Conservation (phyloP, 2,888 invertebrate species). For the Vesta saturnalis region DNA sequence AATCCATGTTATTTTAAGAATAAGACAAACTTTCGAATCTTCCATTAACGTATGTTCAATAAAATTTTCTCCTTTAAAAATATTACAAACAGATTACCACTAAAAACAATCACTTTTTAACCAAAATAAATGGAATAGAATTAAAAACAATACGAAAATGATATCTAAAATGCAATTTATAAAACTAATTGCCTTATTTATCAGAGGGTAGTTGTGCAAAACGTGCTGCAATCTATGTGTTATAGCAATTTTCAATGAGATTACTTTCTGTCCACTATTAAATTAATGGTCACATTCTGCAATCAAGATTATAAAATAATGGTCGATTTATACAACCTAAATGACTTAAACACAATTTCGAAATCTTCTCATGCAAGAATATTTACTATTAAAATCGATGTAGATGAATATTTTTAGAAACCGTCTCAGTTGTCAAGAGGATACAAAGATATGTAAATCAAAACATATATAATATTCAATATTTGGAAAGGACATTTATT, state of each 20-base stretch:
- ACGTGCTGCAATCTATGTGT: not conserved
- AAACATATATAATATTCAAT: constrained; percentile 1
- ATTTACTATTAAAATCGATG: not conserved
- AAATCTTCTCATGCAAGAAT: not conserved
- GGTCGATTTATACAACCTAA: constrained; percentile 1
- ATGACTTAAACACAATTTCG: not conserved
- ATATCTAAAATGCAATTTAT: too few species aligned
- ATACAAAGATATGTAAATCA: constrained; percentile 1
- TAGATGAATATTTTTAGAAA: not conserved
- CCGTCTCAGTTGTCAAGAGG: not conserved
- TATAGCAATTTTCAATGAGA: not conserved
- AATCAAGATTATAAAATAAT: constrained; percentile 1
- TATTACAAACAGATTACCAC: too few species aligned
- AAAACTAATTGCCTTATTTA: not conserved
- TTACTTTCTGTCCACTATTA: not conserved
- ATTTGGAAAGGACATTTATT: not conserved
- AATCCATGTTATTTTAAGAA: too few species aligned
- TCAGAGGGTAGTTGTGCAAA: not conserved
- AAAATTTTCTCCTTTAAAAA: too few species aligned
- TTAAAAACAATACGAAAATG: not conserved
- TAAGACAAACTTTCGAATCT: too few species aligned
- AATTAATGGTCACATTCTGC: not conserved
- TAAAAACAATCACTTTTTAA: too few species aligned
- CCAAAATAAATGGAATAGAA: too few species aligned
- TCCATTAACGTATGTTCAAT: too few species aligned